Percentiles rank a stretch among this genome's conserved stretches.
These are phyloP conservation scores for Ormyrus thymus DNA, from an alignment of 2,888 invertebrate species.

Conservation along the genomic window DNA sequence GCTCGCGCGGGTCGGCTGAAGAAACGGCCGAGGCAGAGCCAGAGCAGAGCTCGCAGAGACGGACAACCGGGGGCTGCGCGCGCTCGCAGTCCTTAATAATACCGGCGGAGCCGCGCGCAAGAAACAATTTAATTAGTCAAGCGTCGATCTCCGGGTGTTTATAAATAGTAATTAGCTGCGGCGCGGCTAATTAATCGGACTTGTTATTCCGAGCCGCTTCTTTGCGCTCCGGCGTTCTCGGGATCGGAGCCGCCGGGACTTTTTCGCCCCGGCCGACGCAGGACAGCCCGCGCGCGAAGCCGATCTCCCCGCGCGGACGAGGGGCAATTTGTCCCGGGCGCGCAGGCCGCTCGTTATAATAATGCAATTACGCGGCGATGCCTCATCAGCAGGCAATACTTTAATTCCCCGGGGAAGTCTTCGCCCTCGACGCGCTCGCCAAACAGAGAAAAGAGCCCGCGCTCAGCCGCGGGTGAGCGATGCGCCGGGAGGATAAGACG, in stretches of 20 bases:
- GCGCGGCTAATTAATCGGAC: slow-evolving; percentile 63
- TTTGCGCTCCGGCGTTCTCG: no score
- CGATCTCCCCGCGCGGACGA: not conserved
- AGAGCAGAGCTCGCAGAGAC: no score
- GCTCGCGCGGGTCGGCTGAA: no score
- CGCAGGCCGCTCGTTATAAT: slow-evolving; percentile 63
- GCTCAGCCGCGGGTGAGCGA: no score
- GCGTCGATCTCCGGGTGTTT: not conserved
- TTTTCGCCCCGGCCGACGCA: no score
- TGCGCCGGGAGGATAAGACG: no score
- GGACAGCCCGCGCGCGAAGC: no score
- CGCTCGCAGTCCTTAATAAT: slow-evolving; percentile 19
- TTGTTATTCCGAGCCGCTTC: not conserved
- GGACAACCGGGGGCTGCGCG: not conserved
- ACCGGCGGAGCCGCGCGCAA: not conserved
- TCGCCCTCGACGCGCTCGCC: no score
- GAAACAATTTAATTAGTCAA: slow-evolving; percentile 40
- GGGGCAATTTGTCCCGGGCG: slow-evolving; percentile 38
- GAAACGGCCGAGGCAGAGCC: no score
- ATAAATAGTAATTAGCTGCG: slow-evolving; percentile 58
- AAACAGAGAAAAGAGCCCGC: no score
- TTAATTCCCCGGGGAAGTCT: slow-evolving; percentile 61
- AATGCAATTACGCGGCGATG: slow-evolving; percentile 70
- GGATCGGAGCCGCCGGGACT: no score
- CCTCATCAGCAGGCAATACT: slow-evolving; percentile 73